These are phyloP conservation scores for Andrena camellia DNA, from an alignment of 2,888 invertebrate species.

Conservation along the genomic window DNA sequence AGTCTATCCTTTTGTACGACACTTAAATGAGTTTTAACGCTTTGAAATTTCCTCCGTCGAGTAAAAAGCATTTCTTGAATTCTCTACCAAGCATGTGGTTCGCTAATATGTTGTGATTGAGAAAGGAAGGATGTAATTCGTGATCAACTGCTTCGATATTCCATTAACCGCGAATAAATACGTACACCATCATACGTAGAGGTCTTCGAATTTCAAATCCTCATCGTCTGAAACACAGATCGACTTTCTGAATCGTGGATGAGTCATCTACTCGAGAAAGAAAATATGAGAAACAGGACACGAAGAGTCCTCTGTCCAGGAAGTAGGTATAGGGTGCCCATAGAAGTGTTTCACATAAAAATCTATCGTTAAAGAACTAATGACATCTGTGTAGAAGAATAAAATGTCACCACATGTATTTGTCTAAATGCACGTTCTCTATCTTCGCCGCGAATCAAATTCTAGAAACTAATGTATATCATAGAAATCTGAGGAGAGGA, in stretches of 20 bases:
- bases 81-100: neutral
- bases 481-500: neutral
- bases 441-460: neutral
- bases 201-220: conserved; percentile 4
- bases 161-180: neutral
- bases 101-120: no score
- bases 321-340: neutral
- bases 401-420: neutral
- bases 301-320: neutral
- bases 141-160: neutral
- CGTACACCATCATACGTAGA: neutral
- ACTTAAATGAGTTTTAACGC: neutral
- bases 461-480: neutral
- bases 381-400: neutral
- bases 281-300: no score
- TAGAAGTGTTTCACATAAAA: neutral
- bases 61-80: neutral
- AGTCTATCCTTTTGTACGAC: neutral
- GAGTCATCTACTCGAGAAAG: no score
- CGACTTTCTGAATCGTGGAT: no score
- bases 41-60: neutral
- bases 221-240: neutral
- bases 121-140: no score
- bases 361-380: neutral
- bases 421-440: neutral